These are phyloP conservation scores for Propithecus deckenii DNA, from an alignment of 2,797 vertebrate genomes.

Conservation along the genomic window DNA sequence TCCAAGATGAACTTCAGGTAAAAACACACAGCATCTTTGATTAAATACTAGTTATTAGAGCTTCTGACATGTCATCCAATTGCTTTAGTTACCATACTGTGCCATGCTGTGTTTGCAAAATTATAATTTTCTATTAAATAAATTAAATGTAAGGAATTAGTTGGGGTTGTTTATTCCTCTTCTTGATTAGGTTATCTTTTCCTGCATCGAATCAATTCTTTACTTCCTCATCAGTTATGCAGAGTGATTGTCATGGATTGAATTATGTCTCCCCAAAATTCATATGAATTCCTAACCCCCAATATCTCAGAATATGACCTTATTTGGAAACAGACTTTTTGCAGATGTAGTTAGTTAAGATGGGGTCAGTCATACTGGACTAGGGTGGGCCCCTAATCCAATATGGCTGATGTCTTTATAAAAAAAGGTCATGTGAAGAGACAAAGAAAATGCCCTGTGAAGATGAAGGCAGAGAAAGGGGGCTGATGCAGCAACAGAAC, in stretches of 20 bases:
- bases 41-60: not conserved
- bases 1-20: not conserved
- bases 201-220: not conserved
- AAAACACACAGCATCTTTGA: not conserved
- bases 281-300: not conserved
- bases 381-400: not conserved
- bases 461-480: not conserved
- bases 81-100: not conserved
- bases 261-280: not conserved
- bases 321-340: not conserved
- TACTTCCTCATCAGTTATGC: not conserved
- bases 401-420: not conserved
- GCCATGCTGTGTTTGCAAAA: slow-evolving; percentile 5
- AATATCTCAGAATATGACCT: not conserved
- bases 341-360: not conserved
- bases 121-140: not conserved
- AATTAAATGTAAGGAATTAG: not conserved
- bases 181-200: slow-evolving; percentile 8
- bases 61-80: not conserved
- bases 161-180: not conserved
- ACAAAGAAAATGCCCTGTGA: not conserved
- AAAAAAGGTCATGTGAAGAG: not conserved
- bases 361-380: too few relatives aligned
- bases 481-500: not conserved
- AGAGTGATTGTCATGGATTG: not conserved